Conservation (phyloP, 2,113 vertebrate genomes). For the Tichodroma muraria region DNA sequence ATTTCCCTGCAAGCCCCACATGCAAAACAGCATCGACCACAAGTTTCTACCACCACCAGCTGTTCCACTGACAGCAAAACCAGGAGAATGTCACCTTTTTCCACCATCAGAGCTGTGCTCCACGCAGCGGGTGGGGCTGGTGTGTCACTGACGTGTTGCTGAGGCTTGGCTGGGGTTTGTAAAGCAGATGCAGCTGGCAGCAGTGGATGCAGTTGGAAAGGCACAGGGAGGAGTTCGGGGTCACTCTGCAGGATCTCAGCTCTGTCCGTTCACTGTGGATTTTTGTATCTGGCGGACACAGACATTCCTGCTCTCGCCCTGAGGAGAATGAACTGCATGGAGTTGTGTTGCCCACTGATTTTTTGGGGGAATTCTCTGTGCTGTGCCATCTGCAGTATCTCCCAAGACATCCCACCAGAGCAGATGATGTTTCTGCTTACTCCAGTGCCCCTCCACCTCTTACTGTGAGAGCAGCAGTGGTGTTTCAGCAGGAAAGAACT, state of each 20-base stretch:
- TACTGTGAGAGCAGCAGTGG: background rate
- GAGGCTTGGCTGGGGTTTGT: background rate
- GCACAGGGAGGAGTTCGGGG: background rate
- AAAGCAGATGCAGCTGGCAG: background rate
- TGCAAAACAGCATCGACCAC: background rate
- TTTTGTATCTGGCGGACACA: background rate
- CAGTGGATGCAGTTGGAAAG: background rate
- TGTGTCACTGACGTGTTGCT: background rate
- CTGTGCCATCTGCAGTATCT: background rate
- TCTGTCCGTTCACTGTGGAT: background rate
- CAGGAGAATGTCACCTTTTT: conserved; percentile 6
- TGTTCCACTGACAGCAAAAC: background rate
- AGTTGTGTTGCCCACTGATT: background rate
- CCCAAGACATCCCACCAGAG: background rate
- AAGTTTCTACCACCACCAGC: background rate
- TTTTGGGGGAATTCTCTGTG: background rate
- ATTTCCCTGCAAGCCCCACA: background rate
- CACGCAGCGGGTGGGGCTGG: background rate
- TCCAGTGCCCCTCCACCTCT: background rate
- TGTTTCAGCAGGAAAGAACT: background rate
- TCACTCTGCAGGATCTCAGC: background rate
- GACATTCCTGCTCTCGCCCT: background rate
- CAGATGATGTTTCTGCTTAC: background rate
- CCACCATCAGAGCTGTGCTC: background rate
- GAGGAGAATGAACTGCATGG: background rate